Base-by-base conservation (phyloP, 2,888 invertebrate genomes). In the Lymantria dispar region DNA sequence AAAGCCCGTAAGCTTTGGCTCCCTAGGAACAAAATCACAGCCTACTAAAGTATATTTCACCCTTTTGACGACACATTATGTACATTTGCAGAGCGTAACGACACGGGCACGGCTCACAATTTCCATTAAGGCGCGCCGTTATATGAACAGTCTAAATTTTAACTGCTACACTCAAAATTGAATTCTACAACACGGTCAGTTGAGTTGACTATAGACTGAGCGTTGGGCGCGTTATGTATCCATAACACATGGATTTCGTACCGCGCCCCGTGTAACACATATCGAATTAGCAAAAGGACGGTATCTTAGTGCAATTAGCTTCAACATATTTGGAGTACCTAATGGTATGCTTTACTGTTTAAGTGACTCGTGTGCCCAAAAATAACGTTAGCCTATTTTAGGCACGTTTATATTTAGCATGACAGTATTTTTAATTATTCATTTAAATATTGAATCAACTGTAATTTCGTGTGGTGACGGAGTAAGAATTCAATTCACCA, bases 31-130 rank as follows among this genome's bases (percentile, higher is more conserved):
- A 70, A 85, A 90, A 89, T 90, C 90, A 88, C 86, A 78, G 81
- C 77, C 80, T 80, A 80, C 85, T 85, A 84, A 87, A 87, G 87
- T 88, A 88, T 86, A 87, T 87, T 88, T 88, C 85, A 88, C 88
- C 89, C 90, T 87, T 90, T 89, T 89, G 88, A 89, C 87, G 89
- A 90, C 87, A 87, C 86, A 90, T 89, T 90, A 88, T 84, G 83
- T 89, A 90, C 88, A 85, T 91, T 90, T 85, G 85, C 85, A 86
- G 86, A 83, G 85, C 82, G 85, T 89, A 87, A 89, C 87, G 87
- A 85, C 86, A 83, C 85, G 81, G 89, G 88, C 87, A 78, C 84
- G 87, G 87, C 83, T 87, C 85, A 87, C 88, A 88, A 88, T 90
- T 88, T 90, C 90, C 89, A 90, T 90, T 89, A 90, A 78, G 78